Evolutionary conservation across 37 sponge, comb jelly and placozoan genomes (phyloP).

Genomic region (Bolinopsis microptera): DNA sequence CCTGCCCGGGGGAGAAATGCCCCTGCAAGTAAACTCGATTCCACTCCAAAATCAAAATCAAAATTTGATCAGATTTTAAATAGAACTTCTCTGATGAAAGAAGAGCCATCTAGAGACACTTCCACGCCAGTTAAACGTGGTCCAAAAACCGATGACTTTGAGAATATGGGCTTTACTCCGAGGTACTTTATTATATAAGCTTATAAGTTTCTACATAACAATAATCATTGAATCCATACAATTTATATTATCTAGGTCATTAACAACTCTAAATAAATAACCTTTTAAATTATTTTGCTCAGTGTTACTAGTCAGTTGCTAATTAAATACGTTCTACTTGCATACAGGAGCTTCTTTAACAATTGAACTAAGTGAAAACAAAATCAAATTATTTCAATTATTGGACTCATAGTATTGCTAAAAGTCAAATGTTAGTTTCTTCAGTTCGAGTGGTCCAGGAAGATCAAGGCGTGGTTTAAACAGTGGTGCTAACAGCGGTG

Average conservation of each 20-base stretch:
- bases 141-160: neutral
- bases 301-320: too few relatives aligned
- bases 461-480: constrained; percentile 10
- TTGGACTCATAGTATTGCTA: too few relatives aligned
- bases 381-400: too few relatives aligned
- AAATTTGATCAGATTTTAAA: constrained; percentile 11
- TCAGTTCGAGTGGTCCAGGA: neutral
- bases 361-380: too few relatives aligned
- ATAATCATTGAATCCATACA: too few relatives aligned
- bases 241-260: too few relatives aligned
- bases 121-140: neutral
- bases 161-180: neutral
- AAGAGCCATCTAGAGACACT: neutral
- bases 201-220: too few relatives aligned
- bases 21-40: neutral
- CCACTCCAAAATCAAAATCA: neutral
- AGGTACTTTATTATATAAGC: neutral
- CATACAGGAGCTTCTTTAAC: too few relatives aligned
- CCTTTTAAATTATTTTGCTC: too few relatives aligned
- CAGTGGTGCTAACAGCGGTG: neutral
- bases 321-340: too few relatives aligned
- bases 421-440: neutral
- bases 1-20: neutral
- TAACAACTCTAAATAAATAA: too few relatives aligned
- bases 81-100: constrained; percentile 48